Conservation (phyloP, 2,113 vertebrate genomes). For the Pachyramphus minor region DNA sequence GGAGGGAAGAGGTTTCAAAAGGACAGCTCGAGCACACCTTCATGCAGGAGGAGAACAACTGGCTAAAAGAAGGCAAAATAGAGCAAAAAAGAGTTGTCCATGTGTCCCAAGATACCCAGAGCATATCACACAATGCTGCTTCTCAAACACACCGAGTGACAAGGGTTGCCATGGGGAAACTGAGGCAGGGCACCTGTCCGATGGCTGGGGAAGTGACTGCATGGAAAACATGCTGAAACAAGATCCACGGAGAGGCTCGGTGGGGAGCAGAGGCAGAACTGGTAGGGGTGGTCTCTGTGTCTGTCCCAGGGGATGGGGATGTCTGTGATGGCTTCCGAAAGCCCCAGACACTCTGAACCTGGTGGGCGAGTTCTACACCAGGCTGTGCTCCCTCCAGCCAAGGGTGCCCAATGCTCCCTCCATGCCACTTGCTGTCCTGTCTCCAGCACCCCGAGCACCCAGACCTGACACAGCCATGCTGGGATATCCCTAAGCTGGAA, state of each 20-base stretch:
- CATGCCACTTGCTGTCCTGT: not conserved
- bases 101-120: not conserved
- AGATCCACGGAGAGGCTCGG: accelerated
- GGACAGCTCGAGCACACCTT: not conserved
- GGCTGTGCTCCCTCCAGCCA: not conserved
- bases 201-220: not conserved
- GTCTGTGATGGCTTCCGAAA: not conserved
- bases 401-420: not conserved
- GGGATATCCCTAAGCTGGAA: not conserved
- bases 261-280: not conserved
- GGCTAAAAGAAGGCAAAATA: not conserved
- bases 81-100: accelerated
- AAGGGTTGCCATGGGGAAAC: not conserved
- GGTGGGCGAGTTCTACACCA: accelerated
- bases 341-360: not conserved
- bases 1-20: not conserved
- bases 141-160: not conserved
- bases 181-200: not conserved
- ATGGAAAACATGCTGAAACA: not conserved
- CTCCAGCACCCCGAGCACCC: accelerated
- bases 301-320: accelerated
- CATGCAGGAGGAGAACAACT: not conserved
- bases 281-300: not conserved
- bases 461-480: accelerated
- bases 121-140: not conserved